Evolutionary conservation across 1,140 invertebrate species (phyloP).

Genomic region (Aphelenchoides avenae): DNA sequence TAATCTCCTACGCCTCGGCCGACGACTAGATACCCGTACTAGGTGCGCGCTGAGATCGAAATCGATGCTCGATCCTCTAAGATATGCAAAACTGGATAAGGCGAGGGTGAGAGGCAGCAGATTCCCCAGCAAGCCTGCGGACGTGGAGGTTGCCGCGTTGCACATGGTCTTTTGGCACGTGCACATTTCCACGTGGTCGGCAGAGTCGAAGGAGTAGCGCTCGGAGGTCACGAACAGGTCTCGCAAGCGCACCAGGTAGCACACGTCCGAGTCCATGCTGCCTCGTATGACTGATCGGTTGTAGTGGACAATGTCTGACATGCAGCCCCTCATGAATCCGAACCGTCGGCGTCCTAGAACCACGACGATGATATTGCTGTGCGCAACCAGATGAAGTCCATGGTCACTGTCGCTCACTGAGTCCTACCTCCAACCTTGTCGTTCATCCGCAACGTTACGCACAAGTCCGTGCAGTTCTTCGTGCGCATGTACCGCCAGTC

Average conservation of each 20-base stretch:
- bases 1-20: too few relatives aligned
- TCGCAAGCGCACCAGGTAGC: slow-evolving; percentile 28
- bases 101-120: too few relatives aligned
- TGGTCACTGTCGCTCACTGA: background rate
- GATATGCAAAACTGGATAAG: too few relatives aligned
- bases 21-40: too few relatives aligned
- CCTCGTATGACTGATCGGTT: slow-evolving; percentile 48
- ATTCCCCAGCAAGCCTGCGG: too few relatives aligned
- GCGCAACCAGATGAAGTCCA: background rate
- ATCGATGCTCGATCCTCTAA: too few relatives aligned
- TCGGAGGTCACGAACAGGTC: slow-evolving; percentile 45
- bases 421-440: slow-evolving; percentile 56
- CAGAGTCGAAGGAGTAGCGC: slow-evolving; percentile 44
- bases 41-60: too few relatives aligned
- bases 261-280: slow-evolving; percentile 11
- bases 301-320: slow-evolving; percentile 58
- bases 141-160: slow-evolving; percentile 21
- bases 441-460: slow-evolving; percentile 56
- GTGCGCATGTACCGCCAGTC: slow-evolving; percentile 46
- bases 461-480: slow-evolving; percentile 58
- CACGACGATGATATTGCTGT: background rate
- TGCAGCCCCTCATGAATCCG: slow-evolving; percentile 58
- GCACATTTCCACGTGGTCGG: slow-evolving; percentile 47
- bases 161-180: slow-evolving; percentile 39
- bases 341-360: slow-evolving; percentile 47